phyloP scores from a whole-genome alignment of 2,888 invertebrate genomes.

The Agriopis aurantiaria region DNA sequence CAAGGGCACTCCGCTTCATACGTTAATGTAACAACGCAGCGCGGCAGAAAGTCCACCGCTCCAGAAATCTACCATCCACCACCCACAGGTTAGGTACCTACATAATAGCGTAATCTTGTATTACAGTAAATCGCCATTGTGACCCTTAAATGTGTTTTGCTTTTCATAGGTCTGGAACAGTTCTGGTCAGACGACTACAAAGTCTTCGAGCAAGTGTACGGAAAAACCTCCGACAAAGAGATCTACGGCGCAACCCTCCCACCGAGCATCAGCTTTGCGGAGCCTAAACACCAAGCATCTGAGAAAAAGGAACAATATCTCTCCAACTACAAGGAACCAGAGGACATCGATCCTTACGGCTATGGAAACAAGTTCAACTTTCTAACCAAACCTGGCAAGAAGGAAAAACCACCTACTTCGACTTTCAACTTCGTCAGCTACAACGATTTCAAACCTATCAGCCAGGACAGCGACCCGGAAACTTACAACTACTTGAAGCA shows the following conservation, averaged over 20 bases:
- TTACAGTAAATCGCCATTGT: too few species aligned
- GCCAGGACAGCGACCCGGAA: conserved; percentile 68
- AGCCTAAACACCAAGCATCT: conserved; percentile 56
- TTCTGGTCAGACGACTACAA: conserved; percentile 81
- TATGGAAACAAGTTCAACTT: conserved; percentile 60
- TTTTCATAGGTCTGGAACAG: conserved; percentile 47
- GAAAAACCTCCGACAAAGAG: conserved; percentile 77
- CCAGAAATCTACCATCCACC: too few species aligned
- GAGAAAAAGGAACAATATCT: conserved; percentile 66
- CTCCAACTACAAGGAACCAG: conserved; percentile 50
- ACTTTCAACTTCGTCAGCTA: conserved; percentile 67
- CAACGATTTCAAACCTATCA: conserved; percentile 69
- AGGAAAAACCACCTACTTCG: conserved; percentile 54
- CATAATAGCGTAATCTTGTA: too few species aligned
- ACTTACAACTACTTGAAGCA: conserved; percentile 74
- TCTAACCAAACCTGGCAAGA: conserved; percentile 46
- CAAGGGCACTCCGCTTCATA: too few species aligned
- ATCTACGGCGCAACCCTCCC: conserved; percentile 70
- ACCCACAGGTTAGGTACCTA: neutral
- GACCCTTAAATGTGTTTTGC: too few species aligned
- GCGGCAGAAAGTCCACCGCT: too few species aligned
- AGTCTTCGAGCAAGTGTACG: conserved; percentile 76
- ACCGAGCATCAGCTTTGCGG: conserved; percentile 54
- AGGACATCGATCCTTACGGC: conserved; percentile 53
- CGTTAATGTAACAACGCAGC: too few species aligned